Evolutionary conservation across 2,113 vertebrate genomes (phyloP), one percentile per base, ranked within the genome.

Genomic region (Hippolais icterina): DNA sequence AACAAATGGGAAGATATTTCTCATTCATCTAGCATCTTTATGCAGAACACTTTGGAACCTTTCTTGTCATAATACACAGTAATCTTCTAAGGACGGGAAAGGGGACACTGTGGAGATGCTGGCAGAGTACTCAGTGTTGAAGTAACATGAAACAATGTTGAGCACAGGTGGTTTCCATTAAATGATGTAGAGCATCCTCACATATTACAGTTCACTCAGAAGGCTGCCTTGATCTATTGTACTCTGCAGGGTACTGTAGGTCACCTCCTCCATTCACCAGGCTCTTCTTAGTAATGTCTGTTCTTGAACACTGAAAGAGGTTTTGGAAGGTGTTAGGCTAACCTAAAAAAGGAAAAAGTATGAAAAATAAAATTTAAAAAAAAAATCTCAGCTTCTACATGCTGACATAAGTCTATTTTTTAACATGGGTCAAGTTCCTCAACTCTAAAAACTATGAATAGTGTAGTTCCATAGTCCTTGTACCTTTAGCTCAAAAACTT

Each of bases 41-140:
- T 50, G 52, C 31, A 84, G 59, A 49, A 65, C 89, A 72, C 87
- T 94, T 89, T 87, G 75, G n/a, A 89, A 71, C 56, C 23, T 69
- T 61, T 18, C 12, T 52, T 56, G 4, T 68, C 22, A 41, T 63
- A 60, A 82, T 71, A 71, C 37, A 53, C 11, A 22, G 28, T 71
- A 68, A 24, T 3, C 10, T 81, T 49, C 35, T 24, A 60, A 53
- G 8, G 11, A 7, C n/a, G 66, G 49, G 52, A 69, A 87, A 49
- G 23, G 57, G 56, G 44, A 52, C 49, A 33, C 21, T 1, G 0
- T 60, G 77, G 39, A 94, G 65, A 59, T 57, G 18, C 35, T 15
- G 9, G 41, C 46, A 57, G n/a, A 65, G n/a, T 70, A 46, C 9
- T 61, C 21, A 66, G 21, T 46, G 33, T n/a, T 87, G 33, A 57